Conservation (phyloP, 2,113 vertebrate species). For the Poeciliopsis retropinna region DNA sequence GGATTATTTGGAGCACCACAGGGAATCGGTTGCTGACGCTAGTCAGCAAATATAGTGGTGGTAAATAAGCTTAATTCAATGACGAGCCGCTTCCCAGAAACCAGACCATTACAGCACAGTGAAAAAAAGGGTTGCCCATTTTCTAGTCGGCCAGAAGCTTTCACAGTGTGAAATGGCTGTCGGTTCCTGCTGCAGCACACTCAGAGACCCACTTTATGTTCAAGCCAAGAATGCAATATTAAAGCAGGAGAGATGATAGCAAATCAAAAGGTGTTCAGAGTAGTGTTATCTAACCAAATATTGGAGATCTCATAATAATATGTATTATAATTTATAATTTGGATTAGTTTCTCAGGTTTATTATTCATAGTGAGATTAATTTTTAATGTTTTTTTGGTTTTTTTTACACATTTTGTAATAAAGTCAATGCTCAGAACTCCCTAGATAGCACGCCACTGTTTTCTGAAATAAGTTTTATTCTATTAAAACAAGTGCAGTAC, state of each 20-base stretch:
- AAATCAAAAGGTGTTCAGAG: slow-evolving; percentile 24
- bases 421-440: too few species aligned
- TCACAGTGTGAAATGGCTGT: slow-evolving; percentile 42
- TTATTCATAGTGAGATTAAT: too few species aligned
- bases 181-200: slow-evolving; percentile 23
- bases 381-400: too few species aligned
- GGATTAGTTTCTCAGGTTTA: too few species aligned
- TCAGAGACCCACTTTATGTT: slow-evolving; percentile 34
- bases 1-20: not conserved
- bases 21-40: slow-evolving; percentile 9
- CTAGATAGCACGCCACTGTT: not conserved
- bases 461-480: not conserved
- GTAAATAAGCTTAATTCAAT: slow-evolving; percentile 40
- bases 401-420: too few species aligned
- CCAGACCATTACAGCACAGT: slow-evolving; percentile 26
- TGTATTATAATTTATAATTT: not conserved
- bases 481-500: too few species aligned
- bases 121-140: slow-evolving; percentile 11
- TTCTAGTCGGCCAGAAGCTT: slow-evolving; percentile 33
- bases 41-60: slow-evolving; percentile 21
- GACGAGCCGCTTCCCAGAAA: slow-evolving; percentile 34
- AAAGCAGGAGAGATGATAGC: slow-evolving; percentile 34
- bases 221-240: slow-evolving; percentile 31
- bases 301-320: not conserved
- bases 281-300: not conserved